Evolutionary conservation across 2,113 vertebrate species (phyloP), one percentile per base, ranked within the genome.

Genomic region (Cephalopterus ornatus): DNA sequence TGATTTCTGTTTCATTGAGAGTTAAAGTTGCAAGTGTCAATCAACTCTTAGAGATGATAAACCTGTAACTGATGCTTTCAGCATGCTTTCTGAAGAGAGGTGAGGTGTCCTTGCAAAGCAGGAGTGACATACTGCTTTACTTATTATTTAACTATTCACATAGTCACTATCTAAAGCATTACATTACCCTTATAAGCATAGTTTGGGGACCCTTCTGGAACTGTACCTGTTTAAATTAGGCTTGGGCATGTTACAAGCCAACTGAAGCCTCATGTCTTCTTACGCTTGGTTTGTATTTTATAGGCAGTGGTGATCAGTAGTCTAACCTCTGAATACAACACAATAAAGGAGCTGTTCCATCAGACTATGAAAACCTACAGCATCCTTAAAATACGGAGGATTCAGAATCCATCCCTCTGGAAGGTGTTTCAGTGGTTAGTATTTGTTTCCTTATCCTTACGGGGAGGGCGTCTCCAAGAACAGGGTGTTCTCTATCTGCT

Each of bases 331-430:
- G 98, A 99, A 63, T 98, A 98, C 35, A 24, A 46, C 18, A 39
- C 10, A 49, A 95, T 99, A 44, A 79, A 93, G 77, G 56, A 8
- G 35, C 68, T 98, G 89, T 99, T 99, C 88, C 87, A 81, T 49
- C 37, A 80, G 61, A 99, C 99, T 26, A 98, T 99, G 98, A 95
- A 88, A 44, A 73, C 11, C 16, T 97, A 95, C 74, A 97, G 4
- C 61, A 96, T 99, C 56, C 78, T 91, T 75, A 98, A 83, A 79
- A 98, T 99, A 88, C 77, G 92, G 74, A 98, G 98, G 96, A 98
- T 99, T 94, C 98, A 98, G 96, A 99, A 99, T 75, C 96, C 95
- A 1, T 97, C 97, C 33, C 98, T 99, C 73, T 98, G 98, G 98
- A 96, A 95, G 58, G 66, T 98, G 71, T 99, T 98, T 94, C 97